Conservation (phyloP, 2,888 invertebrate genomes). For the Eulithis prunata region DNA sequence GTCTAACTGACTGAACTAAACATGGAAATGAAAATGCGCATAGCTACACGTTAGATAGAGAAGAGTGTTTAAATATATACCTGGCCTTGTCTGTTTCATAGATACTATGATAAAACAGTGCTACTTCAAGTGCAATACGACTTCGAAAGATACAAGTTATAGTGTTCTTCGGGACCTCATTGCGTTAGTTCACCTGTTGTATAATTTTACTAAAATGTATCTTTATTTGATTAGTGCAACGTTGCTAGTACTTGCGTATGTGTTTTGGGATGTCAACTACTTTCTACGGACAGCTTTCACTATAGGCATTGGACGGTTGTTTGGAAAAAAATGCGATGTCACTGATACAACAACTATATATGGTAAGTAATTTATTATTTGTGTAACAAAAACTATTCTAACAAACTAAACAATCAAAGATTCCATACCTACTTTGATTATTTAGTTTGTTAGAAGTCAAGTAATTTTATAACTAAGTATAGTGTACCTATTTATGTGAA, state of each 20-base stretch:
- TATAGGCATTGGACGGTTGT: conserved; percentile 87
- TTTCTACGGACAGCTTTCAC: conserved; percentile 89
- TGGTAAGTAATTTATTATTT: conserved; percentile 79
- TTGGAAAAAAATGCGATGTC: conserved; percentile 88
- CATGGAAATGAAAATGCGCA: conserved; percentile 2
- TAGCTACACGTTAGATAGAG: conserved; percentile 19
- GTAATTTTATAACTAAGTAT: no score
- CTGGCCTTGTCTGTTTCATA: conserved; percentile 14
- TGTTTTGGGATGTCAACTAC: conserved; percentile 92
- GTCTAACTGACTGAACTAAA: neutral
- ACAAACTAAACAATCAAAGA: no score
- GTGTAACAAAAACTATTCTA: neutral
- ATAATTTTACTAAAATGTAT: conserved; percentile 57
- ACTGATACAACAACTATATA: conserved; percentile 90
- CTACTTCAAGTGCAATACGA: neutral
- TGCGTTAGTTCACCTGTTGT: conserved; percentile 15
- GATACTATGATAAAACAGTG: conserved; percentile 2
- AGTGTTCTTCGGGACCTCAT: conserved; percentile 21
- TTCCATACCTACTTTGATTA: no score
- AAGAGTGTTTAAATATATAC: conserved; percentile 3
- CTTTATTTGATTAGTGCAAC: conserved; percentile 67
- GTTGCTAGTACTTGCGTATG: conserved; percentile 84
- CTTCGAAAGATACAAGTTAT: conserved; percentile 6
- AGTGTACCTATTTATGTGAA: no score
- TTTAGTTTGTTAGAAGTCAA: no score